Evolutionary conservation across 2,888 invertebrate genomes (phyloP), one percentile per base, ranked within the genome.

Genomic region (Myathropa florea): DNA sequence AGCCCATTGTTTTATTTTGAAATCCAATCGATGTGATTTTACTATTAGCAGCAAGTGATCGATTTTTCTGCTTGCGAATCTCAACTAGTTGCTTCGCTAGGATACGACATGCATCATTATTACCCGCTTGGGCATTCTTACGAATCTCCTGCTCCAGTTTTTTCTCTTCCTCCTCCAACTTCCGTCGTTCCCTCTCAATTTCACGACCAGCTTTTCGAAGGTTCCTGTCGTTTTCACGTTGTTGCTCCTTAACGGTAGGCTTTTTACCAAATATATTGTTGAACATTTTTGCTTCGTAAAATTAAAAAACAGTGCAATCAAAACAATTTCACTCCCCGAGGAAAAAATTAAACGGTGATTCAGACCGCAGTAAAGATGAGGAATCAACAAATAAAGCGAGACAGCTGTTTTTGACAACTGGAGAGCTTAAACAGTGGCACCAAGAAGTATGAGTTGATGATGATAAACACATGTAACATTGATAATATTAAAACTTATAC

Each of bases 131-230:
- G 0, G 98, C 98, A 92, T 96, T 94, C 90, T 97, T 97, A 91
- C 96, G 97, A 67, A 98, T 98, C 92, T 98, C 98, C 92, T 95
- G 93, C 93, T 97, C 97, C 95, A 98, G 92, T 94, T 97, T 97
- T 89, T 97, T 97, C 91, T 98, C 98, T 92, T 98, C 97, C 89
- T 96, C 94, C 91, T 98, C 98, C 89, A 98, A 92, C 87, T 96
- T 95, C 71, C 94, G 93, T 89, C 96, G 95, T 91, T 98, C 98
- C 87, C 97, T 94, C 87, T 97, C 97, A 88, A 98, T 94, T 89
- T 97, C 98, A 88, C 98, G 94, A 9, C 96, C 95, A 12, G 97
- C 97, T 93, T 96, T 97, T 9, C 96, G 94, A 24, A 98, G 93
- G 65, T 95, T 95, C 79, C 95, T 94, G 90, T 98, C 97, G 94